phyloP scores from a whole-genome alignment of 2,113 vertebrate genomes.

The Mustela nigripes region DNA sequence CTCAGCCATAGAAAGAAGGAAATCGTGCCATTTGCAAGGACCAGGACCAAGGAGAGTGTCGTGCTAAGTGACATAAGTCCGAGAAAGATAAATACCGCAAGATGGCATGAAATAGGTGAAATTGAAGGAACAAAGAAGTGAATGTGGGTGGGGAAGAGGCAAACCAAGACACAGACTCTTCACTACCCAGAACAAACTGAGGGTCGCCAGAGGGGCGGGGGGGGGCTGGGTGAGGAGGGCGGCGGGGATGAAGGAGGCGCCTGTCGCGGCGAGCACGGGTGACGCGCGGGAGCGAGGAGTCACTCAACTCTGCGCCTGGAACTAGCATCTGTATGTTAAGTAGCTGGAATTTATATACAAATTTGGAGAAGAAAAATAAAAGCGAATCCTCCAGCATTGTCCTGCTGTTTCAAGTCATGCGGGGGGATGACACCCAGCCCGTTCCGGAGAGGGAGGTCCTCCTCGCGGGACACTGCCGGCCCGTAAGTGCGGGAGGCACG shows the following conservation, averaged over 20 bases:
- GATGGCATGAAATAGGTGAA: not conserved
- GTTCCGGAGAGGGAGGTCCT: not conserved
- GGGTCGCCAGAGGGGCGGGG: not conserved
- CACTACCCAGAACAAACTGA: not conserved
- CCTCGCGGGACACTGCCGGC: not conserved
- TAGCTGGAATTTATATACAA: not conserved
- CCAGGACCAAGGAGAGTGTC: not conserved
- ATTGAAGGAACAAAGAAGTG: not conserved
- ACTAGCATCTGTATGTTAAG: not conserved
- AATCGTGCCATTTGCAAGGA: not conserved
- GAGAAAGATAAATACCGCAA: not conserved
- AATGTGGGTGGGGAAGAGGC: not conserved
- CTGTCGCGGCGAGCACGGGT: not conserved
- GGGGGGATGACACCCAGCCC: accelerated
- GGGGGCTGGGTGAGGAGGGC: not conserved
- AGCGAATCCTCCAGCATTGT: too few relatives aligned
- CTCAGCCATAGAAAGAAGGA: not conserved
- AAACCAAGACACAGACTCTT: not conserved
- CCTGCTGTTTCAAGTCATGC: not conserved
- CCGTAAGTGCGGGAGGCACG: not conserved
- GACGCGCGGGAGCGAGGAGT: not conserved
- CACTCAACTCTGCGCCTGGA: not conserved
- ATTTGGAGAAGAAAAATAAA: not conserved
- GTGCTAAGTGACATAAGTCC: not conserved
- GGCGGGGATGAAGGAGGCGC: not conserved